A percentile compares a stretch with the other conserved stretches of the same genome.
phyloP scores from a whole-genome alignment of 2,888 invertebrate genomes.

The Thyatira batis region DNA sequence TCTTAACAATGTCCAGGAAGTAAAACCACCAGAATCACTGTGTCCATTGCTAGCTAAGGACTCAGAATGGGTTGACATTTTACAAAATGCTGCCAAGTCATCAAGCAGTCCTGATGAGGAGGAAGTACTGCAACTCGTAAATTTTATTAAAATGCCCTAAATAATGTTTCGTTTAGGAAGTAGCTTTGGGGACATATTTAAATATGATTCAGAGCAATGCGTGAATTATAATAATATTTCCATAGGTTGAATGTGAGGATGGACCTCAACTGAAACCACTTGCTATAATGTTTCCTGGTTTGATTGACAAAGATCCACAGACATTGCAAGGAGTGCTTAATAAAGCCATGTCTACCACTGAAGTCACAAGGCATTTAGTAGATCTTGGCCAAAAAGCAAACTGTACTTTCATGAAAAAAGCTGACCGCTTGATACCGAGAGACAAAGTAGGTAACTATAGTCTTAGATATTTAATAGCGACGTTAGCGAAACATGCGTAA shows the following conservation, averaged over 20 bases:
- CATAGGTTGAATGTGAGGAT: conserved; percentile 64
- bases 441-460: conserved; percentile 61
- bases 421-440: conserved; percentile 61
- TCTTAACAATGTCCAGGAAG: conserved; percentile 22
- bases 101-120: conserved; percentile 49
- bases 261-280: conserved; percentile 62
- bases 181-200: neutral
- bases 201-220: neutral
- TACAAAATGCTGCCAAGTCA: conserved; percentile 40
- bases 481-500: neutral
- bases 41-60: conserved; percentile 72
- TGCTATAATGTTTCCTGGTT: conserved; percentile 67
- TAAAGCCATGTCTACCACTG: conserved; percentile 70
- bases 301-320: conserved; percentile 62
- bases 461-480: neutral
- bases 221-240: conserved; percentile 9
- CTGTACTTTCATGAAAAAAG: conserved; percentile 70
- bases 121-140: conserved; percentile 66
- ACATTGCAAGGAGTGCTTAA: conserved; percentile 63
- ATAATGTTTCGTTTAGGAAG: neutral
- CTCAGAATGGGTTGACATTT: conserved; percentile 74
- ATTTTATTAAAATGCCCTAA: conserved; percentile 15
- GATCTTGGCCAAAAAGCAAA: conserved; percentile 69
- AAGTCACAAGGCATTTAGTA: conserved; percentile 68
- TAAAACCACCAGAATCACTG: conserved; percentile 29